Evolutionary conservation across 2,888 invertebrate species (phyloP).

Genomic region (Tiliacea citrago): DNA sequence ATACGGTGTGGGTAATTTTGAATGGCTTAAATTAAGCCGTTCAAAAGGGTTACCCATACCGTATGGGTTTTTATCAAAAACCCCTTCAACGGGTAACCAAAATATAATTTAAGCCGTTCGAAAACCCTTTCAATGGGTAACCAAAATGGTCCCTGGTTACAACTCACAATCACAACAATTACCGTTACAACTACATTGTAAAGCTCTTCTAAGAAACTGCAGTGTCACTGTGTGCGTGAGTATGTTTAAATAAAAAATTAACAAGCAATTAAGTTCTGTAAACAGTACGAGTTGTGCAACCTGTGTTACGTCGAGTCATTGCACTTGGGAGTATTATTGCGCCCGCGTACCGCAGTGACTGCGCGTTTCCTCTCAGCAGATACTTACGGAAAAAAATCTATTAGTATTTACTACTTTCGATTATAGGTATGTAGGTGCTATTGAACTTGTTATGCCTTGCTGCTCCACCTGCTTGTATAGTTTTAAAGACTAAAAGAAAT

Average conservation of each 20-base stretch:
- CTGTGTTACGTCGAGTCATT: slow-evolving; percentile 73
- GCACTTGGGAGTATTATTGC: slow-evolving; percentile 66
- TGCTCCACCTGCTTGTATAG: background rate
- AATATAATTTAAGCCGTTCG: too few species aligned
- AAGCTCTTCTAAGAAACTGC: slow-evolving; percentile 37
- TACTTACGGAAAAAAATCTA: slow-evolving; percentile 40
- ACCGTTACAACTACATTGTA: slow-evolving; percentile 16
- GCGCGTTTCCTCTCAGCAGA: slow-evolving; percentile 55
- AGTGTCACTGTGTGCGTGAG: slow-evolving; percentile 51
- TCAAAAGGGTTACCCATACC: too few species aligned
- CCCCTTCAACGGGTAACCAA: too few species aligned
- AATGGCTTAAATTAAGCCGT: too few species aligned
- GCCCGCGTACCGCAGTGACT: slow-evolving; percentile 56
- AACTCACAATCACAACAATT: slow-evolving; percentile 10
- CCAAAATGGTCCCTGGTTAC: too few species aligned
- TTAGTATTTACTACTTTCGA: slow-evolving; percentile 47
- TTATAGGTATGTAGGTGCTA: slow-evolving; percentile 6
- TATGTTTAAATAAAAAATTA: slow-evolving; percentile 68
- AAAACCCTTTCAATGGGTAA: too few species aligned
- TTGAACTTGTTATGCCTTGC: background rate
- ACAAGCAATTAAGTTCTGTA: slow-evolving; percentile 69
- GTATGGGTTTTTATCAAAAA: too few species aligned
- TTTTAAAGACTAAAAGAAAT: background rate
- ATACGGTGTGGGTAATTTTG: too few species aligned
- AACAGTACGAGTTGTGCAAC: slow-evolving; percentile 73